phyloP scores from a whole-genome alignment of 2,113 vertebrate genomes.

The Pomatostomus ruficeps region DNA sequence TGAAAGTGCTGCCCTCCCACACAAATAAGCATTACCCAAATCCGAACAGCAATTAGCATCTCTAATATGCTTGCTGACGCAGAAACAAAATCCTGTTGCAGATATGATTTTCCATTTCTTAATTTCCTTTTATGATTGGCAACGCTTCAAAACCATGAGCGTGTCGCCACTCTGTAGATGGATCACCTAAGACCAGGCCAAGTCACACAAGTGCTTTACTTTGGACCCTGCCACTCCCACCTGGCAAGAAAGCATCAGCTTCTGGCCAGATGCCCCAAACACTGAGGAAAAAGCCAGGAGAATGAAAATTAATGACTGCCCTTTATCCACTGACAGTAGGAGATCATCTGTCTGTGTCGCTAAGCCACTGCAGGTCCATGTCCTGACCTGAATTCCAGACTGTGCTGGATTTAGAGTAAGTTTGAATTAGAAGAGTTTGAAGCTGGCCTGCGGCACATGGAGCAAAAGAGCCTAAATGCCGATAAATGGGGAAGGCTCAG shows the following conservation, averaged over 20 bases:
- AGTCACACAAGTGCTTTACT: neutral
- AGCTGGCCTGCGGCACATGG: neutral
- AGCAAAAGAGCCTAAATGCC: neutral
- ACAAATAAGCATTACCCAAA: neutral
- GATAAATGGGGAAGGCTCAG: neutral
- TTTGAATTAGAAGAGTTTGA: neutral
- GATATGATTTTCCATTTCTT: neutral
- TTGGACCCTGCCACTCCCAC: neutral
- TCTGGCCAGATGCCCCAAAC: neutral
- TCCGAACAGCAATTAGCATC: neutral
- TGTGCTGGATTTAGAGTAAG: neutral
- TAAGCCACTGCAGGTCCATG: neutral
- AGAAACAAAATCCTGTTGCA: neutral
- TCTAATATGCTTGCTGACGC: neutral
- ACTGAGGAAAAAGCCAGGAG: neutral
- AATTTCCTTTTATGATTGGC: neutral
- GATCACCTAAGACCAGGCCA: neutral
- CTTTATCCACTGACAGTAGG: neutral
- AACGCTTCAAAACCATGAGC: neutral
- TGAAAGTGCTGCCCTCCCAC: neutral
- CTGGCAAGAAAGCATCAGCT: neutral
- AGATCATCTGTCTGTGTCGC: neutral
- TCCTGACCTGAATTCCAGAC: neutral
- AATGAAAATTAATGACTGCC: neutral
- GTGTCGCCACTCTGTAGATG: rapidly evolving